Percentiles rank a stretch among this genome's conserved stretches.
phyloP scores from a whole-genome alignment of 2,888 invertebrate species.

The Machimus atricapillus region DNA sequence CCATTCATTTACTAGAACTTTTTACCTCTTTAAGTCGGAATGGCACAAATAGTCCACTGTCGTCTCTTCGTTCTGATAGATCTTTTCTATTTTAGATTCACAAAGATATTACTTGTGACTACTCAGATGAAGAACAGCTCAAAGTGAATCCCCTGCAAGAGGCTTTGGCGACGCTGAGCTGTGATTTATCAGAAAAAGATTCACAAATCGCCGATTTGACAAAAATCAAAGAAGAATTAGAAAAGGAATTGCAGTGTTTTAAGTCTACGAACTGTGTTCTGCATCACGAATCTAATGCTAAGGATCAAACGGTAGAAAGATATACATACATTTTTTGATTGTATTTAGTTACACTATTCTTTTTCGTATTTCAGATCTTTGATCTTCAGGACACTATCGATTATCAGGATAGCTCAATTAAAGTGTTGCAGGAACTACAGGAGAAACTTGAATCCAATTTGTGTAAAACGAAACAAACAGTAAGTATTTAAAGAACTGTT shows the following conservation, averaged over 20 bases:
- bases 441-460: background rate
- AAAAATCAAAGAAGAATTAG: background rate
- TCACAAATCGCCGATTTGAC: background rate
- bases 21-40: background rate
- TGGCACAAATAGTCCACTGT: background rate
- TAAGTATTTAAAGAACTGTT: background rate
- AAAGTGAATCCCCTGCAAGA: slow-evolving; percentile 31
- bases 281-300: background rate
- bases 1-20: background rate
- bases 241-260: background rate
- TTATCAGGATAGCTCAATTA: background rate
- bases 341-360: background rate
- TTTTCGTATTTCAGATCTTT: background rate
- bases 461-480: background rate
- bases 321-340: background rate
- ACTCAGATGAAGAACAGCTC: background rate
- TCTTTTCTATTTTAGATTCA: slow-evolving; percentile 35
- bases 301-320: slow-evolving; percentile 12
- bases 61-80: background rate
- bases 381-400: slow-evolving; percentile 5
- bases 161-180: slow-evolving; percentile 24
- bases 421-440: background rate
- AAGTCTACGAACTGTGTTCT: background rate
- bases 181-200: slow-evolving; percentile 28
- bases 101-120: background rate